Evolutionary conservation across 2,888 invertebrate species (phyloP).

Genomic region (Sphaerophoria taeniata): DNA sequence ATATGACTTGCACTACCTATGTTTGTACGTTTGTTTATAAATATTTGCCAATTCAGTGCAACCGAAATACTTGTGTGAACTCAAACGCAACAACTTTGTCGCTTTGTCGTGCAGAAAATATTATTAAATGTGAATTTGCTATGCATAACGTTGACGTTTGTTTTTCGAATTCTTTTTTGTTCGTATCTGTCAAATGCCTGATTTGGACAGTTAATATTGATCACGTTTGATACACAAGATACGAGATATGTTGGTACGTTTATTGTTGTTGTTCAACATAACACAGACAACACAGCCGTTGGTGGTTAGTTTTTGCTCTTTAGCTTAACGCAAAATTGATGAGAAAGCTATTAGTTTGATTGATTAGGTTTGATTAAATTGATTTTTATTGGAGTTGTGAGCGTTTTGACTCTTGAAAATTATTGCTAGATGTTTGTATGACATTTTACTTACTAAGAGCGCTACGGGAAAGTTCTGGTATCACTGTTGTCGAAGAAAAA

Average conservation of each 20-base stretch:
- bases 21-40: no score
- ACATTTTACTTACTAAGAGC: no score
- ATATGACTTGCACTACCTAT: no score
- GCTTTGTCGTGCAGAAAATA: constrained; percentile 41
- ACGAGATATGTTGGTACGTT: neutral
- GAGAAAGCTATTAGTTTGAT: constrained; percentile 12
- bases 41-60: neutral
- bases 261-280: neutral
- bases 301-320: no score
- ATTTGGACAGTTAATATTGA: constrained; percentile 56
- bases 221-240: constrained; percentile 29
- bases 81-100: constrained; percentile 25
- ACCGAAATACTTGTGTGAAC: neutral
- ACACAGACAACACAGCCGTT: neutral
- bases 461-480: no score
- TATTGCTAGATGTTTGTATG: no score
- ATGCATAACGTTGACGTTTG: constrained; percentile 31
- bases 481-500: no score
- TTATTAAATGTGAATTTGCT: constrained; percentile 48
- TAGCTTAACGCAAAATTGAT: constrained; percentile 14
- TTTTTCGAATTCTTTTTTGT: constrained; percentile 1
- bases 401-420: no score
- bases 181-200: constrained; percentile 13
- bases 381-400: neutral
- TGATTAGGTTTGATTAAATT: constrained; percentile 29